phyloP scores from a whole-genome alignment of 2,797 vertebrate genomes.

The Florisuga fusca region DNA sequence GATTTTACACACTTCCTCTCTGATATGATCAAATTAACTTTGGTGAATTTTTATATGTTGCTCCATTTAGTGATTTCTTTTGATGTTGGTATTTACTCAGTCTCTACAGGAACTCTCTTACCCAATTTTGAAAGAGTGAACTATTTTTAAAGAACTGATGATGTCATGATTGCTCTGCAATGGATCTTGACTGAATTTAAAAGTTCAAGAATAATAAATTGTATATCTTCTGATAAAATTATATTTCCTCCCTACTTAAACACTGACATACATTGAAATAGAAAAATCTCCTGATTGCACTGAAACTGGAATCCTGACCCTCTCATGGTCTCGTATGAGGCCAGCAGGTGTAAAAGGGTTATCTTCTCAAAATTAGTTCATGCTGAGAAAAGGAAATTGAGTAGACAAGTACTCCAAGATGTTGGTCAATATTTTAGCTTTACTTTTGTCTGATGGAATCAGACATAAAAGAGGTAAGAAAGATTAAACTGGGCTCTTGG shows the following conservation, averaged over 20 bases:
- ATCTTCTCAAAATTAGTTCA: not conserved
- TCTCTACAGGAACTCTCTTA: not conserved
- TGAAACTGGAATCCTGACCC: not conserved
- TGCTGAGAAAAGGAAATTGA: not conserved
- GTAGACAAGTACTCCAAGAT: not conserved
- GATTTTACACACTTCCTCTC: not conserved
- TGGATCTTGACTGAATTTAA: not conserved
- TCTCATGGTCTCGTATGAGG: not conserved
- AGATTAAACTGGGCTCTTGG: not conserved
- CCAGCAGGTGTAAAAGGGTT: not conserved
- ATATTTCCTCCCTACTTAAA: not conserved
- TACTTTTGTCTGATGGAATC: not conserved
- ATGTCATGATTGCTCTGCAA: not conserved
- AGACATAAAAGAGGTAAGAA: not conserved
- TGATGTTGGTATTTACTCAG: not conserved
- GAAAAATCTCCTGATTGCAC: not conserved
- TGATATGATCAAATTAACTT: not conserved
- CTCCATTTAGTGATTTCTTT: not conserved
- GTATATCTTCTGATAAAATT: not conserved
- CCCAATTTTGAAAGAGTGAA: not conserved
- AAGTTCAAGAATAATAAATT: not conserved
- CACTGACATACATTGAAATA: not conserved
- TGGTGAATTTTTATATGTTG: not conserved
- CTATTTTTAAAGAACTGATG: not conserved
- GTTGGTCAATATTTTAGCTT: not conserved